Conservation (phyloP, 2,113 vertebrate genomes). For the Passer montanus region DNA sequence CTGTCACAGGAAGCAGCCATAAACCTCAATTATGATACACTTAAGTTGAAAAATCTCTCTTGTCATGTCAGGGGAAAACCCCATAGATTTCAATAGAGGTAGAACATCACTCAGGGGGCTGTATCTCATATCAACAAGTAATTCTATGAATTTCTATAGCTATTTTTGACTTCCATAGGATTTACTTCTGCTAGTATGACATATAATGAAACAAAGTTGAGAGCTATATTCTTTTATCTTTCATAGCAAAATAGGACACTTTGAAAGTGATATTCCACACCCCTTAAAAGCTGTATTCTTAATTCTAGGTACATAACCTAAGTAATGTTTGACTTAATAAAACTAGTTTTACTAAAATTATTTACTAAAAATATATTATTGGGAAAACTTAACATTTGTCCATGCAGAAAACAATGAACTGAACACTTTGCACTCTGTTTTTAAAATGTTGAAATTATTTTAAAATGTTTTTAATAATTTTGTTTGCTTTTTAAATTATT, state of each 20-base stretch:
- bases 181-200: background rate
- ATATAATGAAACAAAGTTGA: background rate
- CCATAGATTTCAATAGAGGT: background rate
- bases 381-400: background rate
- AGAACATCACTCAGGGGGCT: background rate
- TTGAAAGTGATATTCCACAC: background rate
- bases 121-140: background rate
- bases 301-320: background rate
- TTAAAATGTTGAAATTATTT: background rate
- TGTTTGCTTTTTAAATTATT: conserved; percentile 29
- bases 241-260: background rate
- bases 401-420: background rate
- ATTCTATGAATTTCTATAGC: background rate
- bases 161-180: background rate
- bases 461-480: background rate
- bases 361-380: background rate
- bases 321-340: background rate
- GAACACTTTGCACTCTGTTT: background rate
- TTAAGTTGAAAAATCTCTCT: background rate
- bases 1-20: background rate
- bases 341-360: background rate
- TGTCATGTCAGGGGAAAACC: background rate
- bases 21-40: background rate
- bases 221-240: background rate
- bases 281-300: background rate